phyloP scores from a whole-genome alignment of 2,888 invertebrate species.

The Acleris cristana region DNA sequence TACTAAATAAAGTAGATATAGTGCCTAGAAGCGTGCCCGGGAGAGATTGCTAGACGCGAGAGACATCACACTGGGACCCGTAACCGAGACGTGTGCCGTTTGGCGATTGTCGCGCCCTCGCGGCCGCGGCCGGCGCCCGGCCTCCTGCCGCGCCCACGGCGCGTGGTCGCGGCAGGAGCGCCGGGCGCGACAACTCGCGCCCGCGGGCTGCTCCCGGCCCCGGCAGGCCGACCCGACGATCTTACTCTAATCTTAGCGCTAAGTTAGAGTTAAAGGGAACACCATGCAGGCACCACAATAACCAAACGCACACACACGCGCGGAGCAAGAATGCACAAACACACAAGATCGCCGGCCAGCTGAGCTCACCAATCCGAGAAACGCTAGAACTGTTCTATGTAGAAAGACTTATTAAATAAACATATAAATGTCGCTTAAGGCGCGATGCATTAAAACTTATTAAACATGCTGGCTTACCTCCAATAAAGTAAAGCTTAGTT shows the following conservation, averaged over 20 bases:
- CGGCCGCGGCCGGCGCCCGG: constrained; percentile 48
- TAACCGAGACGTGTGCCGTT: constrained; percentile 44
- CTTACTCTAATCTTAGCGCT: constrained; percentile 31
- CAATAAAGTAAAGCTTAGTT: constrained; percentile 10
- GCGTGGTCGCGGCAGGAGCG: constrained; percentile 60
- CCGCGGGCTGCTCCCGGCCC: constrained; percentile 39
- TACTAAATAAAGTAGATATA: constrained; percentile 51
- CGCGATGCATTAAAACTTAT: constrained; percentile 16
- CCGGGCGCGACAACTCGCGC: constrained; percentile 48
- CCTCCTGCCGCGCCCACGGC: constrained; percentile 59
- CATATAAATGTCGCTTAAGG: constrained; percentile 12
- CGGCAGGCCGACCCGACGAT: constrained; percentile 21
- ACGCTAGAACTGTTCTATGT: constrained; percentile 31
- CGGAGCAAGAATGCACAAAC: constrained; percentile 69
- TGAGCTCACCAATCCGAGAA: constrained; percentile 63
- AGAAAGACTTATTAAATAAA: constrained; percentile 37
- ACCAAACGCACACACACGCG: constrained; percentile 65
- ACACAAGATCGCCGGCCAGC: constrained; percentile 82
- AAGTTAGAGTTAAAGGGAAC: constrained; percentile 45
- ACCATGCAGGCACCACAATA: constrained; percentile 66
- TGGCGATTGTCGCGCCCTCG: constrained; percentile 58
- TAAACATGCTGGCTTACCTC: constrained; percentile 34
- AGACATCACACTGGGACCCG: constrained; percentile 51
- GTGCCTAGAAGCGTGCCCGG: constrained; percentile 61
- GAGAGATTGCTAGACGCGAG: constrained; percentile 48